phyloP scores from a whole-genome alignment of 2,888 invertebrate genomes.

The Scaptomyza tumidula region DNA sequence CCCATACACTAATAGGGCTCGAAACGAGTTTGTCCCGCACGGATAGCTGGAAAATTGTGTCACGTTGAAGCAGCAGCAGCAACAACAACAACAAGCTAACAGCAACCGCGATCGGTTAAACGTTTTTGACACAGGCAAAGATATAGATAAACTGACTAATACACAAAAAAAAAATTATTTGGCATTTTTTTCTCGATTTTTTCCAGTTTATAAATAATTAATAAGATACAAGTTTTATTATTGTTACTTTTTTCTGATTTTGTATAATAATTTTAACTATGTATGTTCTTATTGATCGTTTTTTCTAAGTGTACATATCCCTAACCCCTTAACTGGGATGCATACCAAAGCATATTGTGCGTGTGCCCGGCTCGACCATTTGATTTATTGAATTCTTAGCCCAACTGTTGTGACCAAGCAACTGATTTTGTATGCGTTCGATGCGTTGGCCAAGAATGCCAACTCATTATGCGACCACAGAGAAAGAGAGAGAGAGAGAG shows the following conservation, averaged over 20 bases:
- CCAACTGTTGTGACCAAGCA: slow-evolving; percentile 15
- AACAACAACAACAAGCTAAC: slow-evolving; percentile 7
- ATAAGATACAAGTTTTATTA: not conserved
- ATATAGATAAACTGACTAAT: slow-evolving; percentile 6
- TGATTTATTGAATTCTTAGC: slow-evolving; percentile 71
- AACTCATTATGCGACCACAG: slow-evolving; percentile 64
- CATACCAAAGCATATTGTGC: slow-evolving; percentile 76
- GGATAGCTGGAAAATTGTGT: slow-evolving; percentile 74
- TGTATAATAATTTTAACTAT: not conserved
- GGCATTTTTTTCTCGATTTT: no score
- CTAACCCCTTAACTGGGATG: slow-evolving; percentile 22
- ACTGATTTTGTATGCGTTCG: slow-evolving; percentile 69
- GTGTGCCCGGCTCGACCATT: slow-evolving; percentile 64
- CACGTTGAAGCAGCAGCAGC: slow-evolving; percentile 61
- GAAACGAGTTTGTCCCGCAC: slow-evolving; percentile 70
- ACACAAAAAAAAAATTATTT: not conserved
- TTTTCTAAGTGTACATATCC: slow-evolving; percentile 12
- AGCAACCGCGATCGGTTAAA: slow-evolving; percentile 31
- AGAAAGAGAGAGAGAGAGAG: not conserved
- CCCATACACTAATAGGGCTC: slow-evolving; percentile 59
- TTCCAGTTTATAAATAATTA: no score
- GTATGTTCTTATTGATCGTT: not conserved
- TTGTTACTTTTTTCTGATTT: no score
- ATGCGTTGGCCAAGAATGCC: slow-evolving; percentile 68
- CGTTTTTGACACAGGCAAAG: slow-evolving; percentile 34